Evolutionary conservation across 2,113 vertebrate species (phyloP).

Genomic region (Daboia siamensis): DNA sequence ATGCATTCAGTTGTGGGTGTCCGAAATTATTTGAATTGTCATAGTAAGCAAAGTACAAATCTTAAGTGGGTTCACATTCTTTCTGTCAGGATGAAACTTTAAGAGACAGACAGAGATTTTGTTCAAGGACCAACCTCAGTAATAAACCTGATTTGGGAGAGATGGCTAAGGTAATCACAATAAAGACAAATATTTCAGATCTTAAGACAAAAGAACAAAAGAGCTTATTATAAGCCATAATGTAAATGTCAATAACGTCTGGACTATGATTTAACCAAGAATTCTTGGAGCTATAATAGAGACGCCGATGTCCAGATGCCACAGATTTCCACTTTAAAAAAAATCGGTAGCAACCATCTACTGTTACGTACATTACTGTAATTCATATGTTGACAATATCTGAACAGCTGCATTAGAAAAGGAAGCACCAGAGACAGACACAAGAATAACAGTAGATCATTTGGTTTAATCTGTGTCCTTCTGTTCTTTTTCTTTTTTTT

Average conservation of each 20-base stretch:
- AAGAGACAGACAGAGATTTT: neutral
- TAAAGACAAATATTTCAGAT: neutral
- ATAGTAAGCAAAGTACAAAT: neutral
- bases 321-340: neutral
- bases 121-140: neutral
- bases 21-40: neutral
- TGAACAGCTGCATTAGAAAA: constrained; percentile 44
- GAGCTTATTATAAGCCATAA: neutral
- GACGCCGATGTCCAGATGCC: neutral
- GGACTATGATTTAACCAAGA: neutral
- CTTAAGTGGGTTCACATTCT: neutral
- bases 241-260: neutral
- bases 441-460: constrained; percentile 33
- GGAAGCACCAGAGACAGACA: constrained; percentile 64
- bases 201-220: neutral
- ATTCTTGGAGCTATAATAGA: neutral
- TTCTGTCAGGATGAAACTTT: neutral
- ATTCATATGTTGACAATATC: neutral
- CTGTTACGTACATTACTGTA: neutral
- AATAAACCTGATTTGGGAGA: neutral
- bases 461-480: constrained; percentile 28
- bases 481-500: constrained; percentile 7
- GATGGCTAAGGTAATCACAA: neutral
- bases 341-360: neutral
- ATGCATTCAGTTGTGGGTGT: neutral